Evolutionary conservation across 1,140 invertebrate genomes (phyloP).

Genomic region (Zelostemma sp.): DNA sequence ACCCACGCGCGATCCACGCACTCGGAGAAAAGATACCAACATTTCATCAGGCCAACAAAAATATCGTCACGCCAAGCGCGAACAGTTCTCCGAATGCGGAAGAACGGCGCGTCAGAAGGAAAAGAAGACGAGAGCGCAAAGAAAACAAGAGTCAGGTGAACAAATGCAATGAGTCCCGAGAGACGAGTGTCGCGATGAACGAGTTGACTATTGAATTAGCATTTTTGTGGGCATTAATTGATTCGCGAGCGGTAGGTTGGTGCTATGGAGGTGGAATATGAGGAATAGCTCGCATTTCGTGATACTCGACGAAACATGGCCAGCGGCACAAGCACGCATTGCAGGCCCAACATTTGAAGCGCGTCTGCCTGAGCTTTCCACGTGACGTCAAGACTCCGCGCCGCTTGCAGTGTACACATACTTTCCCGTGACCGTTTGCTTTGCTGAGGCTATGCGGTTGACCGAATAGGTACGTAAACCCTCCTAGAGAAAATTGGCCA

Average conservation of each 20-base stretch:
- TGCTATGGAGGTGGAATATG: slow-evolving; percentile 70
- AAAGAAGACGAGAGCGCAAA: no score
- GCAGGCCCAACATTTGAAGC: slow-evolving; percentile 71
- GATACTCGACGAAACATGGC: slow-evolving; percentile 70
- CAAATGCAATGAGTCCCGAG: no score
- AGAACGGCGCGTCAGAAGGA: no score
- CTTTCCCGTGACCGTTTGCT: slow-evolving; percentile 70
- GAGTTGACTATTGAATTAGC: slow-evolving; percentile 10
- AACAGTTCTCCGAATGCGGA: no score
- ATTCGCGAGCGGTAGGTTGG: slow-evolving; percentile 59
- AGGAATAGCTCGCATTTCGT: slow-evolving; percentile 67
- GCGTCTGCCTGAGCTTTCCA: slow-evolving; percentile 69
- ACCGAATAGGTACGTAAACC: slow-evolving; percentile 68
- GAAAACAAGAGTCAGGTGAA: no score
- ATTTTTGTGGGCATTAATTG: slow-evolving; percentile 43
- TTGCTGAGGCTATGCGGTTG: slow-evolving; percentile 71
- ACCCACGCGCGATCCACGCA: no score
- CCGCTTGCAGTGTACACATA: slow-evolving; percentile 70
- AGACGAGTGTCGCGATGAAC: slow-evolving; percentile 28
- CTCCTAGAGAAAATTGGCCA: slow-evolving; percentile 68
- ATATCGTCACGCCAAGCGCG: no score
- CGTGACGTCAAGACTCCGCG: slow-evolving; percentile 68
- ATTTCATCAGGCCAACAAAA: no score
- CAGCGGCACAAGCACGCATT: slow-evolving; percentile 70
- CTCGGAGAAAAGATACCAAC: no score